Conservation (phyloP, 2,113 vertebrate genomes). For the Chelonoidis abingdonii region DNA sequence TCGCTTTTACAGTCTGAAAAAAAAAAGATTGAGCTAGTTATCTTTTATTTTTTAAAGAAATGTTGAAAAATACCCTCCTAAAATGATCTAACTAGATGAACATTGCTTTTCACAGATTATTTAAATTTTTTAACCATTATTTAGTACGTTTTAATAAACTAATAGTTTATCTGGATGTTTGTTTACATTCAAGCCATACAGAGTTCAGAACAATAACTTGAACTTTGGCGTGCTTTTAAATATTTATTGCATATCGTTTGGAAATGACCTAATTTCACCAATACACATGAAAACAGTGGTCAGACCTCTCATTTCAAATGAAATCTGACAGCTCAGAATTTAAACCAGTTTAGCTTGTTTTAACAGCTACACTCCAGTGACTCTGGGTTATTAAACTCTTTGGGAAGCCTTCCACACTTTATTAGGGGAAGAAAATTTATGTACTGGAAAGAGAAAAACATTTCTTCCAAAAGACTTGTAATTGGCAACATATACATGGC, state of each 20-base stretch:
- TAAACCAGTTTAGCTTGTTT: slow-evolving; percentile 77
- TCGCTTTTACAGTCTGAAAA: slow-evolving; percentile 57
- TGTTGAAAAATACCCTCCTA: slow-evolving; percentile 54
- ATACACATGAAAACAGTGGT: slow-evolving; percentile 63
- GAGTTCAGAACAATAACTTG: neutral
- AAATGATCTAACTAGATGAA: neutral
- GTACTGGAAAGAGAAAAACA: slow-evolving; percentile 61
- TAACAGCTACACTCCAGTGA: slow-evolving; percentile 73
- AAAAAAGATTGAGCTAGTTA: slow-evolving; percentile 43
- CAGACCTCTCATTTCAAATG: slow-evolving; percentile 61
- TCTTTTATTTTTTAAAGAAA: slow-evolving; percentile 17
- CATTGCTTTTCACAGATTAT: neutral
- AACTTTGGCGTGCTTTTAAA: slow-evolving; percentile 1
- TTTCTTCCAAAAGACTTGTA: neutral
- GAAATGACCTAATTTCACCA: slow-evolving; percentile 61
- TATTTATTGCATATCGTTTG: slow-evolving; percentile 49
- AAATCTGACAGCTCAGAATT: slow-evolving; percentile 75
- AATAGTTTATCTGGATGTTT: neutral
- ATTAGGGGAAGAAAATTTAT: slow-evolving; percentile 72
- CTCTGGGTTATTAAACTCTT: slow-evolving; percentile 73
- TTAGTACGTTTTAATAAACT: neutral
- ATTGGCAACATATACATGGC: slow-evolving; percentile 54
- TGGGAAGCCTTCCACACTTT: slow-evolving; percentile 69
- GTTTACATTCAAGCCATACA: neutral
- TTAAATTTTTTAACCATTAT: neutral